Evolutionary conservation across 1,140 invertebrate genomes (phyloP).

Genomic region (Ips nitidus): DNA sequence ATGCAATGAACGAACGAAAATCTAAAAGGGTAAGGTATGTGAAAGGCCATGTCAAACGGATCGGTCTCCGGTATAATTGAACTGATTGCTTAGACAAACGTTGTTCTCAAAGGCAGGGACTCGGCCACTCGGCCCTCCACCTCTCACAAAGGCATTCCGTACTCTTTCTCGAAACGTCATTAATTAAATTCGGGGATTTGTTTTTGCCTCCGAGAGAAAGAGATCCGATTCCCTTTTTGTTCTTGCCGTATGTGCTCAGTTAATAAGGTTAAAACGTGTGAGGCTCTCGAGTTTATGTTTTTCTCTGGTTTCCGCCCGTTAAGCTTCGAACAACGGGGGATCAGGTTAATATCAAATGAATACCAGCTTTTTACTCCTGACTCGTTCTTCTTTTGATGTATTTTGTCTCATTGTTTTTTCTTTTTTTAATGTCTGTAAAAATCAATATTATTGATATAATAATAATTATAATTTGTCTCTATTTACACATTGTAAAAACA

Average conservation of each 20-base stretch:
- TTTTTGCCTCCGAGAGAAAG: conserved; percentile 48
- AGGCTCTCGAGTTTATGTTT: conserved; percentile 43
- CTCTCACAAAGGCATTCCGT: conserved; percentile 48
- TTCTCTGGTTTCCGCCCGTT: conserved; percentile 41
- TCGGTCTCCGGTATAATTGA: conserved; percentile 49
- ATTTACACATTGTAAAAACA: too few relatives aligned
- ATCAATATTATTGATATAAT: too few relatives aligned
- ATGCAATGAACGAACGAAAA: conserved; percentile 3
- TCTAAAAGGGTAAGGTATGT: conserved; percentile 43
- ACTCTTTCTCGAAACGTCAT: conserved; percentile 49
- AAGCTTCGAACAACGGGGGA: conserved; percentile 37
- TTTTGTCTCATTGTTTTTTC: too few relatives aligned
- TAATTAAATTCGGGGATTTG: conserved; percentile 54
- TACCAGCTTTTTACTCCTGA: not conserved
- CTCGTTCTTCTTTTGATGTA: too few relatives aligned
- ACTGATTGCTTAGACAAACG: conserved; percentile 52
- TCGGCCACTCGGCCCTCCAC: conserved; percentile 31
- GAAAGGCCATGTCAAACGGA: conserved; percentile 48
- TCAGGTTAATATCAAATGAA: conserved; percentile 42
- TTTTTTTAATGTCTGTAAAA: too few relatives aligned
- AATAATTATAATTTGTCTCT: too few relatives aligned
- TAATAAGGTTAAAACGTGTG: conserved; percentile 50
- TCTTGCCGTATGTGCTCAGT: conserved; percentile 41
- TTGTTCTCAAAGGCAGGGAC: conserved; percentile 44
- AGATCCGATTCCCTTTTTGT: conserved; percentile 50